Conservation (phyloP, 2,888 invertebrate genomes). For the Sarcophaga variegata region DNA sequence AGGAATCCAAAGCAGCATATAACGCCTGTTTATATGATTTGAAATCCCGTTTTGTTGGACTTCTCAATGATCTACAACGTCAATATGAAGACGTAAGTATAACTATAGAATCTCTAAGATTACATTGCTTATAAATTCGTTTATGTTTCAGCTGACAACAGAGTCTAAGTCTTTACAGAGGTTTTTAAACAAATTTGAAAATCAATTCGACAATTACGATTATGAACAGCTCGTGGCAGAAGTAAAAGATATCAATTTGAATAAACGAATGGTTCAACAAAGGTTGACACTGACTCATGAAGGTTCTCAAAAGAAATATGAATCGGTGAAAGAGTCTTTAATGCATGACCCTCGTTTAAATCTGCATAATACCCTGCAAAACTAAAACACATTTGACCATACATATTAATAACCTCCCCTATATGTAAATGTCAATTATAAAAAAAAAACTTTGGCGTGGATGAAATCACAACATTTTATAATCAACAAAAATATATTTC, state of each 20-base stretch:
- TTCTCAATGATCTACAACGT: constrained; percentile 86
- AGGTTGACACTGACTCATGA: constrained; percentile 80
- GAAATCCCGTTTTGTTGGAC: constrained; percentile 84
- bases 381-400: background rate
- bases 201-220: constrained; percentile 79
- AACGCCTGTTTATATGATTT: constrained; percentile 86
- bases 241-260: constrained; percentile 78
- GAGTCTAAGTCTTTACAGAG: constrained; percentile 78
- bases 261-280: constrained; percentile 81
- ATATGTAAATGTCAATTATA: too few relatives aligned
- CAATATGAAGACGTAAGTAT: constrained; percentile 85
- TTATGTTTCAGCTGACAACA: constrained; percentile 75
- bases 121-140: background rate
- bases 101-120: too few relatives aligned
- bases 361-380: constrained; percentile 58
- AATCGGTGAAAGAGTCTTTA: constrained; percentile 77
- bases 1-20: constrained; percentile 77
- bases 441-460: too few relatives aligned
- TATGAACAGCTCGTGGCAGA: constrained; percentile 78
- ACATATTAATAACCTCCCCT: background rate
- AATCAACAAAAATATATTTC: too few relatives aligned
- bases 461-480: too few relatives aligned
- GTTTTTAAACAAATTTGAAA: constrained; percentile 79
- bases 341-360: constrained; percentile 77
- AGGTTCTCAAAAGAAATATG: constrained; percentile 80